Evolutionary conservation across 2,113 vertebrate species (phyloP).

Genomic region (Archocentrus centrarchus): DNA sequence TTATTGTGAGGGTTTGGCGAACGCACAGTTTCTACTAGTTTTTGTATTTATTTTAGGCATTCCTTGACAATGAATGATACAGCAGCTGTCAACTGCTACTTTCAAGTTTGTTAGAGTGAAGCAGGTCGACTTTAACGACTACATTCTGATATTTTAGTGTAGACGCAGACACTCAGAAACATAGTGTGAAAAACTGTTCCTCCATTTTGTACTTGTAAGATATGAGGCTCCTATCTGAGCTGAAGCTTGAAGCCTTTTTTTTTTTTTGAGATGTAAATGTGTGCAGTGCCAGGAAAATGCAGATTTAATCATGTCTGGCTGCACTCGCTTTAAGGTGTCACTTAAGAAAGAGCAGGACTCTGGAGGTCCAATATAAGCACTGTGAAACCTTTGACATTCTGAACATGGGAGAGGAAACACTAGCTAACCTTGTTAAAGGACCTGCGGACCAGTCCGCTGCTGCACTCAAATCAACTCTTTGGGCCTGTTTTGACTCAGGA

Average conservation of each 20-base stretch:
- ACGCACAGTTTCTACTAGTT: background rate
- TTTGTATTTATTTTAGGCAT: background rate
- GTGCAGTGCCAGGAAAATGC: background rate
- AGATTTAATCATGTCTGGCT: background rate
- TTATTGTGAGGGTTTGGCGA: background rate
- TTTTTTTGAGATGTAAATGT: background rate
- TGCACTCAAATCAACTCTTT: background rate
- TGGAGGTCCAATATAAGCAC: background rate
- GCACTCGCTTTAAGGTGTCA: background rate
- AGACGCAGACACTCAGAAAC: background rate
- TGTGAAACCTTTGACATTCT: background rate
- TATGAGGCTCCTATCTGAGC: background rate
- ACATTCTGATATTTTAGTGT: background rate
- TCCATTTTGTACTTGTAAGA: background rate
- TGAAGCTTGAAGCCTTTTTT: background rate
- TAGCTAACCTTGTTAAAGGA: background rate
- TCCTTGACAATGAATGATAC: background rate
- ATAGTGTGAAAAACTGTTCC: background rate
- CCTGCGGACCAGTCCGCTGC: background rate
- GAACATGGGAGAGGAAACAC: background rate
- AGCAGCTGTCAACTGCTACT: background rate
- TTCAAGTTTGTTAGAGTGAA: constrained; percentile 5
- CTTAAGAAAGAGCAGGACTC: background rate
- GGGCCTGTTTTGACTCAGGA: background rate
- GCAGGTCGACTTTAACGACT: constrained; percentile 1